A percentile compares a stretch with the other conserved stretches of the same genome.
Conservation (phyloP, 2,797 vertebrate species). For the Urosaurus nigricauda region DNA sequence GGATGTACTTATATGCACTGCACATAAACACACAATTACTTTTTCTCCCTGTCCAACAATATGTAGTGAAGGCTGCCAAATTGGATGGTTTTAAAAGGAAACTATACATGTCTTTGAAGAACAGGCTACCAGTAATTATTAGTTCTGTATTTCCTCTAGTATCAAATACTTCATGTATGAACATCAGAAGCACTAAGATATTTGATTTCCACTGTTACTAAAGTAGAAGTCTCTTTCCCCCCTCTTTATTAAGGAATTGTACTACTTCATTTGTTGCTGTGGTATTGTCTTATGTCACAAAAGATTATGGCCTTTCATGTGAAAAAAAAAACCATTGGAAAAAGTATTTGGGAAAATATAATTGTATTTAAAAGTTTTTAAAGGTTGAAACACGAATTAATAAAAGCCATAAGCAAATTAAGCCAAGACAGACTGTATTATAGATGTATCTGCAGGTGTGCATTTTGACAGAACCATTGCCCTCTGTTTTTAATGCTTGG, state of each 20-base stretch:
- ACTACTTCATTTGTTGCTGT: constrained; percentile 56
- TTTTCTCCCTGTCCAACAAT: too few relatives aligned
- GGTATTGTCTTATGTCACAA: constrained; percentile 64
- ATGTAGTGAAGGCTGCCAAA: too few relatives aligned
- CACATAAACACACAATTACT: neutral
- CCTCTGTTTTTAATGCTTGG: constrained; percentile 4
- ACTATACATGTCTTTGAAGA: neutral
- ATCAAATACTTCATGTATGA: neutral
- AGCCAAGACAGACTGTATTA: neutral
- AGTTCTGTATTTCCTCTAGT: neutral
- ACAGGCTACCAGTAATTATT: neutral
- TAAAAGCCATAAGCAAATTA: constrained; percentile 9
- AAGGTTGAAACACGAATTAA: constrained; percentile 23
- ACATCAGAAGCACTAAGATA: constrained; percentile 24
- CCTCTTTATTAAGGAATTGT: constrained; percentile 57
- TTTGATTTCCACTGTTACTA: neutral
- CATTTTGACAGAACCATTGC: constrained; percentile 7
- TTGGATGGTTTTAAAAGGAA: too few relatives aligned
- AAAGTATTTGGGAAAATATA: constrained; percentile 50
- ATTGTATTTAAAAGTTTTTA: constrained; percentile 11
- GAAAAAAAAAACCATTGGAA: constrained; percentile 54
- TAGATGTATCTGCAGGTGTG: constrained; percentile 20
- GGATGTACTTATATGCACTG: neutral
- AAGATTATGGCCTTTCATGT: constrained; percentile 46
- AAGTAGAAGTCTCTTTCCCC: constrained; percentile 40